phyloP scores from a whole-genome alignment of 2,888 invertebrate genomes.

The Tricholauxania praeusta region DNA sequence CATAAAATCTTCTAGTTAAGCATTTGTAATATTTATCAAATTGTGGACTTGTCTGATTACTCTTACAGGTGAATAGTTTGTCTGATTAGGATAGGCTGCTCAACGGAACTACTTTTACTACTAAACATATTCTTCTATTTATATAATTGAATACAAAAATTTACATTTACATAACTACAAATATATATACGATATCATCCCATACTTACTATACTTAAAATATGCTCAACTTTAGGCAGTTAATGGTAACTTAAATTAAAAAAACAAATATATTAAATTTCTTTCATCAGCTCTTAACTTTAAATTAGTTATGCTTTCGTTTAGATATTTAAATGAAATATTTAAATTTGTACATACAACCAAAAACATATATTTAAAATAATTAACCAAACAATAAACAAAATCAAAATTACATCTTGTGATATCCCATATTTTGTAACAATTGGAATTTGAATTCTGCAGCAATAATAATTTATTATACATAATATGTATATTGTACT shows the following conservation, averaged over 20 bases:
- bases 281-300: conserved; percentile 1
- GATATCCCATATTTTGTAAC: conserved; percentile 54
- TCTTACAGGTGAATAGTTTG: conserved; percentile 59
- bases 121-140: conserved; percentile 17
- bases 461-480: conserved; percentile 30
- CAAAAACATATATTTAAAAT: conserved; percentile 38
- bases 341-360: conserved; percentile 16
- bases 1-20: neutral
- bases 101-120: conserved; percentile 10
- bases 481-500: conserved; percentile 15
- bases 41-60: conserved; percentile 42
- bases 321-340: conserved; percentile 13
- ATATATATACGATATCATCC: conserved; percentile 27
- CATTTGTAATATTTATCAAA: conserved; percentile 7
- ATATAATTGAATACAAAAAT: neutral
- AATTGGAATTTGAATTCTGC: conserved; percentile 36
- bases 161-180: conserved; percentile 22
- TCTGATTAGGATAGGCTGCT: conserved; percentile 51
- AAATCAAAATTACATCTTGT: conserved; percentile 66
- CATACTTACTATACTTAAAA: neutral
- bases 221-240: neutral
- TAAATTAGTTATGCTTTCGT: neutral
- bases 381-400: conserved; percentile 65
- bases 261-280: neutral
- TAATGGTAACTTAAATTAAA: no score